A percentile compares a stretch with the other conserved stretches of the same genome.
Evolutionary conservation across 2,113 vertebrate genomes (phyloP).

Genomic region (Hepsetus odoe): DNA sequence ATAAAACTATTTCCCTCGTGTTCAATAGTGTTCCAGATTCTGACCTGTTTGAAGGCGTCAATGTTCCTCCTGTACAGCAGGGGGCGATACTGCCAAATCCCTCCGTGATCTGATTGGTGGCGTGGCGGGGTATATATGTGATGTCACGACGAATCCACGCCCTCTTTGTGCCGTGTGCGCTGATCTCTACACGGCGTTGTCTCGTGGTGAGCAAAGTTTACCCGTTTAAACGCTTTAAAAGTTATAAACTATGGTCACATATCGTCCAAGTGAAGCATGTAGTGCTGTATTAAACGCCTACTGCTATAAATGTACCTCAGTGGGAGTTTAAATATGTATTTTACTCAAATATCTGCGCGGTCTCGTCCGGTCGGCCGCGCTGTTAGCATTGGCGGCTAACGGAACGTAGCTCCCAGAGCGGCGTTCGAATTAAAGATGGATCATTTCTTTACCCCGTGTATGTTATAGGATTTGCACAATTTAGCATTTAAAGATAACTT

Average conservation of each 20-base stretch:
- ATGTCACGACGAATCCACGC: rapidly evolving
- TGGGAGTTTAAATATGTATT: not conserved
- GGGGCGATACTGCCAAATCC: not conserved
- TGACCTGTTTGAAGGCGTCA: too few relatives aligned
- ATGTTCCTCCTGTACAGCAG: constrained; percentile 10
- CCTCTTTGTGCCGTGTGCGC: constrained; percentile 72
- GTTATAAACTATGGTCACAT: rapidly evolving
- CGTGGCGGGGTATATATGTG: constrained; percentile 41
- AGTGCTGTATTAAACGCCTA: not conserved
- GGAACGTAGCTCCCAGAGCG: too few relatives aligned
- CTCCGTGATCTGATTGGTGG: constrained; percentile 15
- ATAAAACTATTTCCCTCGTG: too few relatives aligned
- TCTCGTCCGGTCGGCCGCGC: not conserved
- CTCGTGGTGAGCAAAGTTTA: constrained; percentile 74
- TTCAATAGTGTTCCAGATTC: too few relatives aligned
- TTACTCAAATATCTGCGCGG: too few relatives aligned
- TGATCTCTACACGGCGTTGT: constrained; percentile 88
- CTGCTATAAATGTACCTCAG: not conserved
- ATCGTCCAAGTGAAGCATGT: rapidly evolving
- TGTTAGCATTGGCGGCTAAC: too few relatives aligned
- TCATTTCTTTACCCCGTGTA: too few relatives aligned
- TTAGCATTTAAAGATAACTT: too few relatives aligned
- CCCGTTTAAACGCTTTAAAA: not conserved
- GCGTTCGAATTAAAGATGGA: too few relatives aligned
- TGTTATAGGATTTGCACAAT: too few relatives aligned